Base-by-base conservation (phyloP, 2,113 vertebrate genomes). In the Archilochus colubris region DNA sequence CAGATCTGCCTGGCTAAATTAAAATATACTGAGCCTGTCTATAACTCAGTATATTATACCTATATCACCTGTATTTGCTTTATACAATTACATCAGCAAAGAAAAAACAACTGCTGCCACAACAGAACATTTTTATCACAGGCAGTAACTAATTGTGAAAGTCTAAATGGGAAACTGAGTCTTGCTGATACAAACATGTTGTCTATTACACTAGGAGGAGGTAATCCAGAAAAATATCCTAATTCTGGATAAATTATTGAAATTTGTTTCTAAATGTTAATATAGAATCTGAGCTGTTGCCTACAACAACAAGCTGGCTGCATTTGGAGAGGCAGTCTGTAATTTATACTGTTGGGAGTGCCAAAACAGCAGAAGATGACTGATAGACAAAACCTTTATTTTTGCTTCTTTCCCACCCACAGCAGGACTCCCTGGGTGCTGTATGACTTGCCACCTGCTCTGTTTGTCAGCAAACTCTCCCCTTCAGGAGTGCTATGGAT, bases 401-500 rank as follows among this genome's bases (percentile, higher is more conserved):
- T 79, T 77, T 18, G 9, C 21, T 19, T 83, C 38, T 48, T 57
- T 91, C 38, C 53, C 72, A 77, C 55, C 20, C 8, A 0, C 50
- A 43, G 59, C 0, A 16, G 82, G 57, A 33, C 88, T 87, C 75
- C 67, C 68, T 22, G 28, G 59, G 59, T 53, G 48, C 63, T 30
- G 28, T 22, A 25, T 23, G 63, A 59, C 61, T 80, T 59, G 51
- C 75, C 2, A 15, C 57, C 82, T 81, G 61, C 67, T 81, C 79
- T 31, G n/a, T 58, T 91, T 89, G 87, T 76, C 85, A 83, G 82
- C 76, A 91, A 59, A 75, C 66, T 93, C 91, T 70, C n/a, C 86
- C 91, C 86, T 88, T 69, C 70, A 85, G 76, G 86, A 67, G 38
- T 24, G 36, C 72, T 55, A 88, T 73, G 88, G 64, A 96, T 97